phyloP scores from a whole-genome alignment of 2,113 vertebrate species.

The Hippocampus barbouri region DNA sequence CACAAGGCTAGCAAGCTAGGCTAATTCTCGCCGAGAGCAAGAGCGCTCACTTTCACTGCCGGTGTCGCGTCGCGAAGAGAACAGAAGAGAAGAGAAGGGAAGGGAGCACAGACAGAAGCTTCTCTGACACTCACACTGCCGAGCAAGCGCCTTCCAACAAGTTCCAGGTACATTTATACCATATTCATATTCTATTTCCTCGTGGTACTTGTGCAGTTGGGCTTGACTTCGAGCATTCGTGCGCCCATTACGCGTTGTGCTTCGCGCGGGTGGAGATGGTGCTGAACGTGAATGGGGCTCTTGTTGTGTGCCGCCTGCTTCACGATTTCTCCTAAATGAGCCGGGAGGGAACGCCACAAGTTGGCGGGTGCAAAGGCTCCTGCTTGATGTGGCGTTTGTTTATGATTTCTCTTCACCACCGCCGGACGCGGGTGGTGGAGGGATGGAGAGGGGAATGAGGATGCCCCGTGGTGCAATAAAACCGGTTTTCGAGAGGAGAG shows the following conservation, averaged over 20 bases:
- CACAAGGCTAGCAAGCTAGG: too few relatives aligned
- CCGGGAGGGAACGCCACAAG: background rate
- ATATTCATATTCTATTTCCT: rapidly evolving
- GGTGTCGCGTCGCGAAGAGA: background rate
- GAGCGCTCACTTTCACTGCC: background rate
- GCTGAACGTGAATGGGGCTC: conserved; percentile 22
- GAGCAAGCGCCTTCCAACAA: background rate
- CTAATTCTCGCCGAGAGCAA: background rate
- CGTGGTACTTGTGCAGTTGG: background rate
- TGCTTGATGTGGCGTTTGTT: background rate
- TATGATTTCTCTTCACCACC: background rate
- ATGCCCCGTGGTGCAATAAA: background rate
- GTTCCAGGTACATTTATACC: conserved; percentile 17
- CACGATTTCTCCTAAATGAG: background rate
- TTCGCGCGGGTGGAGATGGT: conserved; percentile 12
- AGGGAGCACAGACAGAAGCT: conserved; percentile 15
- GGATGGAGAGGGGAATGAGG: conserved; percentile 9
- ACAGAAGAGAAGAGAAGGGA: conserved; percentile 15
- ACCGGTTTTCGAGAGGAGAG: background rate
- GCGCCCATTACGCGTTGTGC: background rate
- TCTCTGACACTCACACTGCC: background rate
- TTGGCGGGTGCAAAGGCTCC: background rate
- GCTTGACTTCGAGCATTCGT: background rate
- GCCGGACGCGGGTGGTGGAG: background rate
- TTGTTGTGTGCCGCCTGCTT: conserved; percentile 12